Conservation (phyloP, 2,797 vertebrate genomes). For the Lagodon rhomboides region DNA sequence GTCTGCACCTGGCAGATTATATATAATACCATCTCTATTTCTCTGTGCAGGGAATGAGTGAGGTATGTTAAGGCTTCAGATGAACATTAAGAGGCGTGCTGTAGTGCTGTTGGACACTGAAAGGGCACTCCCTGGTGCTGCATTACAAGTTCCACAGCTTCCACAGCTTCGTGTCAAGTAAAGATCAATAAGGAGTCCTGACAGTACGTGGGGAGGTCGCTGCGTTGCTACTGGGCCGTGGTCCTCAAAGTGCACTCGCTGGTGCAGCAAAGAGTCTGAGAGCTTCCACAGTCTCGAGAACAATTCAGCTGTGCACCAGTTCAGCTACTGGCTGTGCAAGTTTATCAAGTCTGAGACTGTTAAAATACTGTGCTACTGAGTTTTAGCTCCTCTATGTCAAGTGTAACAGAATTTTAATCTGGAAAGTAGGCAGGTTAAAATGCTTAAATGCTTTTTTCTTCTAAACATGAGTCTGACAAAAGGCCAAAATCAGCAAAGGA, state of each 20-base stretch:
- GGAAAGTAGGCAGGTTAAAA: too few relatives aligned
- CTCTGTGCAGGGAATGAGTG: too few relatives aligned
- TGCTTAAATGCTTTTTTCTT: not conserved
- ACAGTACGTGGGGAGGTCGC: not conserved
- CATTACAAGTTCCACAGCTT: constrained; percentile 38
- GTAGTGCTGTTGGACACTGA: too few relatives aligned
- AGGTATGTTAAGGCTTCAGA: too few relatives aligned
- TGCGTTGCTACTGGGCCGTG: not conserved
- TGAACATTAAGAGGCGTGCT: too few relatives aligned
- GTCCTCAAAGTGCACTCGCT: constrained; percentile 38
- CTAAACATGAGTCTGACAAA: not conserved
- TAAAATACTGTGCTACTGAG: too few relatives aligned
- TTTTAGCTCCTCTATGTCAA: too few relatives aligned
- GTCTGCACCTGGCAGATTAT: not conserved
- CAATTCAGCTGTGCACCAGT: constrained; percentile 10
- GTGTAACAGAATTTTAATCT: too few relatives aligned
- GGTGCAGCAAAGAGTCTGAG: constrained; percentile 42
- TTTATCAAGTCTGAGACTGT: too few relatives aligned
- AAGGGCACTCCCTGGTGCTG: constrained; percentile 14
- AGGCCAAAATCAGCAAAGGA: not conserved
- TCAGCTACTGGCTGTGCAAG: not conserved
- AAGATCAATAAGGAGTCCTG: not conserved
- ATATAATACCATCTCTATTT: not conserved
- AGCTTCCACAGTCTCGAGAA: constrained; percentile 46
- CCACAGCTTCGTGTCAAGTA: constrained; percentile 10